Percentiles rank a stretch among this genome's conserved stretches.
Evolutionary conservation across 2,113 vertebrate genomes (phyloP).

Genomic region (Baryphthengus martii): DNA sequence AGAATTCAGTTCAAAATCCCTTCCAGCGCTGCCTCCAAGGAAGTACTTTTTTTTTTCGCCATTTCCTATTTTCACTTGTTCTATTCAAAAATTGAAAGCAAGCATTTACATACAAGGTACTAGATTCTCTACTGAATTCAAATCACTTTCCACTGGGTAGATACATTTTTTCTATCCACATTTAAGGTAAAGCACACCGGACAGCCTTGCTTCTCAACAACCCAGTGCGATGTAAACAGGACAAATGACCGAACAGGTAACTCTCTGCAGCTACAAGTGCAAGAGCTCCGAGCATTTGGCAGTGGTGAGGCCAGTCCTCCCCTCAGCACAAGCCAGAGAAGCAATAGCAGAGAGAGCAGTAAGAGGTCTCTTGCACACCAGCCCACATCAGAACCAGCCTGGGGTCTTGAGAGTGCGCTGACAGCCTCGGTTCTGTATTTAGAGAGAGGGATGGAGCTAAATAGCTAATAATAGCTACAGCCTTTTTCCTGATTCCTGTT

Average conservation of each 20-base stretch:
- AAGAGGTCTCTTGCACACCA: neutral
- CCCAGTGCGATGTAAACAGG: neutral
- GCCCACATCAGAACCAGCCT: neutral
- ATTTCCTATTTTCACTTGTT: conserved; percentile 21
- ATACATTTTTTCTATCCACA: conserved; percentile 8
- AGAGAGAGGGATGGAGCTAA: neutral
- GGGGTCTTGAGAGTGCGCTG: neutral
- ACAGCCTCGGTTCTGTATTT: neutral
- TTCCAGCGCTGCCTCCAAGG: neutral
- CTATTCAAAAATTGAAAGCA: conserved; percentile 56
- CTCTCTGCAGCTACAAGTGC: neutral
- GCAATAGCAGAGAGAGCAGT: neutral
- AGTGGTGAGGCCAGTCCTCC: neutral
- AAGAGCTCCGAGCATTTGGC: neutral
- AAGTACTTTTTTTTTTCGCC: neutral
- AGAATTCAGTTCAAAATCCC: neutral
- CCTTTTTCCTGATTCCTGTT: neutral
- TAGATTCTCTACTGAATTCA: conserved; percentile 47
- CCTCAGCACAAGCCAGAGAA: neutral
- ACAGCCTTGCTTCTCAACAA: neutral
- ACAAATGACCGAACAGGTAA: neutral
- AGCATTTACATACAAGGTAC: conserved; percentile 59
- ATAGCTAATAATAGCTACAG: neutral
- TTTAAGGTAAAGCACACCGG: neutral
- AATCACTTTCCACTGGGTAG: conserved; percentile 47